A percentile compares a stretch with the other conserved stretches of the same genome.
Evolutionary conservation across 2,888 invertebrate species (phyloP).

Genomic region (Tribolium freemani): DNA sequence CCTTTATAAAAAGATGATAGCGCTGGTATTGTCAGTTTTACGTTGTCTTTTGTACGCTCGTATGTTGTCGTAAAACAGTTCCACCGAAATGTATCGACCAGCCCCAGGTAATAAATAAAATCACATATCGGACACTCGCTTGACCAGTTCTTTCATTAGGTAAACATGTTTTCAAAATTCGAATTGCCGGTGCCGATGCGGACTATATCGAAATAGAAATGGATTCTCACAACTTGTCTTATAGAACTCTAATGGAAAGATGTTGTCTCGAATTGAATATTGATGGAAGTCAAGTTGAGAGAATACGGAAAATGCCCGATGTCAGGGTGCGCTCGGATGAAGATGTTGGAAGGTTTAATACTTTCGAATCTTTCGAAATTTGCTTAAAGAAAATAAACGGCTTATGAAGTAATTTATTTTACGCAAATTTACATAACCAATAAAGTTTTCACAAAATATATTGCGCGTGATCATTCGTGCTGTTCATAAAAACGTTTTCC

Average conservation of each 20-base stretch:
- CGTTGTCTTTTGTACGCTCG: constrained; percentile 13
- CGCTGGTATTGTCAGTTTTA: constrained; percentile 17
- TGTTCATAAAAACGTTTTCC: constrained; percentile 66
- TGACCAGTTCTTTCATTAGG: constrained; percentile 20
- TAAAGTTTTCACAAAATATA: constrained; percentile 55
- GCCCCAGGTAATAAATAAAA: constrained; percentile 32
- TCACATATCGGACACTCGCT: constrained; percentile 14
- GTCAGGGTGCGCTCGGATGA: constrained; percentile 25
- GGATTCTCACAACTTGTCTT: constrained; percentile 13
- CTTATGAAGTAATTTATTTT: constrained; percentile 51
- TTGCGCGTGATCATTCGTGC: constrained; percentile 57
- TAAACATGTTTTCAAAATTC: constrained; percentile 33
- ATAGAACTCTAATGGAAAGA: constrained; percentile 25
- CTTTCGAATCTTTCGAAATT: constrained; percentile 28
- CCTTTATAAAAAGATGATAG: constrained; percentile 21
- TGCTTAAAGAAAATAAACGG: constrained; percentile 59
- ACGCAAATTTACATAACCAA: constrained; percentile 5
- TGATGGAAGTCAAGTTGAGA: constrained; percentile 12
- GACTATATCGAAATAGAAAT: constrained; percentile 36
- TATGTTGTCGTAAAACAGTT: constrained; percentile 23
- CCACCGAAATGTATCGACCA: constrained; percentile 23
- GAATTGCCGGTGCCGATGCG: neutral
- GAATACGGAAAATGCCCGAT: constrained; percentile 27
- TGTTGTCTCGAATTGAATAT: constrained; percentile 32
- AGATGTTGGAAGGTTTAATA: constrained; percentile 22